phyloP scores from a whole-genome alignment of 2,888 invertebrate genomes.

The Argyra leucocephala region DNA sequence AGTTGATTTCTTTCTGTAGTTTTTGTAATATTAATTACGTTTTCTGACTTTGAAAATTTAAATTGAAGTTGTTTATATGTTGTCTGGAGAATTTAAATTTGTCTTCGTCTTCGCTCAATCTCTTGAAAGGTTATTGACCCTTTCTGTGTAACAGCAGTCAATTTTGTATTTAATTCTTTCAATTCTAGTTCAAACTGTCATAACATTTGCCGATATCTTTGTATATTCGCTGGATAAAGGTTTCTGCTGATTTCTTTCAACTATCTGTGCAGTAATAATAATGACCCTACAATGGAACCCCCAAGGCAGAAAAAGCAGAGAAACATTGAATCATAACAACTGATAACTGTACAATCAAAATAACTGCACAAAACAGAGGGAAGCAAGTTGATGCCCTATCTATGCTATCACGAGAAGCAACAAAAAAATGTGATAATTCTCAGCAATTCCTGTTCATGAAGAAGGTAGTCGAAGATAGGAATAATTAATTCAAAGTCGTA shows the following conservation, averaged over 20 bases:
- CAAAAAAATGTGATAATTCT: too few species aligned
- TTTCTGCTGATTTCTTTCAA: slow-evolving; percentile 47
- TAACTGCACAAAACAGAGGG: too few species aligned
- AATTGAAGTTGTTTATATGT: slow-evolving; percentile 50
- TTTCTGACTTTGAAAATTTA: slow-evolving; percentile 26
- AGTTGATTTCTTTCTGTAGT: slow-evolving; percentile 17
- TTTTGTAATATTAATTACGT: slow-evolving; percentile 23
- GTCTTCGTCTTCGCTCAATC: slow-evolving; percentile 51
- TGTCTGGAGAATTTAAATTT: slow-evolving; percentile 53
- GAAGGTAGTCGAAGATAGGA: too few species aligned
- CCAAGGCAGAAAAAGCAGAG: too few species aligned
- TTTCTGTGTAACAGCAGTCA: slow-evolving; percentile 44
- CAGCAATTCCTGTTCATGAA: too few species aligned
- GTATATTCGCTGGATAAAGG: slow-evolving; percentile 50
- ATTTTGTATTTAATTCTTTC: slow-evolving; percentile 48
- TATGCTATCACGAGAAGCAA: too few species aligned
- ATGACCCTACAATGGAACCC: too few species aligned
- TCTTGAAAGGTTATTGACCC: slow-evolving; percentile 48
- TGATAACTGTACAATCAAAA: too few species aligned
- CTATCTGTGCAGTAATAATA: slow-evolving; percentile 55
- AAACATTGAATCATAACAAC: too few species aligned
- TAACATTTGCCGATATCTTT: slow-evolving; percentile 50
- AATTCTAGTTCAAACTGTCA: slow-evolving; percentile 55
- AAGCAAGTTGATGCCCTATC: too few species aligned
- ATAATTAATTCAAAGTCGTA: too few species aligned